Evolutionary conservation across 2,113 vertebrate species (phyloP).

Genomic region (Corapipo altera): DNA sequence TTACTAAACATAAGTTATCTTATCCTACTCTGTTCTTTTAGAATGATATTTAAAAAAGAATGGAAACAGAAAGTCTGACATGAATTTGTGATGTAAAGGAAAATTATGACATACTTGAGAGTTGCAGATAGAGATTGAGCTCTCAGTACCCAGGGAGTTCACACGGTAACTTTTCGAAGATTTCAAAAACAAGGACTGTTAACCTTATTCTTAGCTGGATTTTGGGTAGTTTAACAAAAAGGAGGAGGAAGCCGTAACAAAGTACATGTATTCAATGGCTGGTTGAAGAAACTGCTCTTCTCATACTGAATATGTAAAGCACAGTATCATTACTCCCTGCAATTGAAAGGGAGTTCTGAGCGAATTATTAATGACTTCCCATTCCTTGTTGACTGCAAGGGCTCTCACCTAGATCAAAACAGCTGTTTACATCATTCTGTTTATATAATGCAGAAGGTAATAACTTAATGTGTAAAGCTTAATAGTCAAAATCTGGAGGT

Average conservation of each 20-base stretch:
- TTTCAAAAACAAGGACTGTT: neutral
- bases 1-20: neutral
- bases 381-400: neutral
- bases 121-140: neutral
- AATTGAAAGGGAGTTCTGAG: neutral
- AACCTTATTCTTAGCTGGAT: neutral
- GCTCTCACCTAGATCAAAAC: neutral
- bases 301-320: neutral
- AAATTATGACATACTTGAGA: conserved; percentile 18
- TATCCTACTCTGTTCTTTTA: neutral
- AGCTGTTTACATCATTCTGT: neutral
- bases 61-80: conserved; percentile 58
- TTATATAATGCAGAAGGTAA: neutral
- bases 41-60: neutral
- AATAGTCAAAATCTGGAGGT: neutral
- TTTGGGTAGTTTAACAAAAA: neutral
- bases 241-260: neutral
- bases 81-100: conserved; percentile 43
- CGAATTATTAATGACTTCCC: neutral
- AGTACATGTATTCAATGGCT: neutral
- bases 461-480: neutral
- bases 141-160: neutral
- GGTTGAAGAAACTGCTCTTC: neutral
- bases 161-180: neutral
- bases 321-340: neutral